These are phyloP conservation scores for Drosophila pegasa DNA, from an alignment of 2,888 invertebrate genomes.

Conservation along the genomic window DNA sequence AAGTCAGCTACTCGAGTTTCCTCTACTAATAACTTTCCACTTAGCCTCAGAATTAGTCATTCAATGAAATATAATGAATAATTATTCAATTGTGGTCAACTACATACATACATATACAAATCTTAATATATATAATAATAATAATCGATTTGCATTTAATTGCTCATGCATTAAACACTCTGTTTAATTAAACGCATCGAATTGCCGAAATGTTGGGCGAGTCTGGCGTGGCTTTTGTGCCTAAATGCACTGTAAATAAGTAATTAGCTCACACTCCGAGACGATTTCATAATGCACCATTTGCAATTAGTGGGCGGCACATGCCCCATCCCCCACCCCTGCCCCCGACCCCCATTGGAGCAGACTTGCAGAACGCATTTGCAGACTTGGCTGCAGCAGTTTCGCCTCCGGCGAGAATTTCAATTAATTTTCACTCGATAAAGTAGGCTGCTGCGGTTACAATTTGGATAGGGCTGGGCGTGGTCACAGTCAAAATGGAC, in stretches of 20 bases:
- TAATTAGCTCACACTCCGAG: conserved; percentile 28
- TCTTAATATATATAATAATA: background rate
- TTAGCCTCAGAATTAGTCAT: background rate
- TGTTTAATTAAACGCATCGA: conserved; percentile 29
- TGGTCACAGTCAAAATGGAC: conserved; percentile 38
- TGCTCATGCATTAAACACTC: conserved; percentile 10
- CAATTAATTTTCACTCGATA: conserved; percentile 67
- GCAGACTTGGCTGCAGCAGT: conserved; percentile 25
- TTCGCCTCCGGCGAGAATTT: conserved; percentile 57
- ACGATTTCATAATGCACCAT: conserved; percentile 16
- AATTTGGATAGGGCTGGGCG: background rate
- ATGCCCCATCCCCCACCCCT: background rate
- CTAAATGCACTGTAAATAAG: conserved; percentile 30
- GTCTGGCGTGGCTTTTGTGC: background rate
- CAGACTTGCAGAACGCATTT: conserved; percentile 12
- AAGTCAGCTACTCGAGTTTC: background rate
- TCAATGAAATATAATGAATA: background rate
- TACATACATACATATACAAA: background rate
- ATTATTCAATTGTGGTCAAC: background rate
- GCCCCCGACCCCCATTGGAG: background rate
- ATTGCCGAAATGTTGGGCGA: conserved; percentile 8
- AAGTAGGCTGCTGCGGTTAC: conserved; percentile 35
- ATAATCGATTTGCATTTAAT: conserved; percentile 11
- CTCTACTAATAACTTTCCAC: background rate
- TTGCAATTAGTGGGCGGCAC: conserved; percentile 1